Percentiles rank a stretch among this genome's conserved stretches.
Evolutionary conservation across 2,113 vertebrate species (phyloP).

Genomic region (human (Homo sapiens)): GRCh38 chr2:183767501-183768000

Average conservation of each 20-base stretch:
- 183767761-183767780: neutral
- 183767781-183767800: constrained; percentile 53
- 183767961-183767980: too few relatives aligned
- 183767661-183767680: neutral
- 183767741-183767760: neutral
- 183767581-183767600: neutral
- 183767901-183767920: neutral
- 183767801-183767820: neutral
- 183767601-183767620: neutral
- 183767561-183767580: neutral
- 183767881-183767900: neutral
- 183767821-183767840: neutral
- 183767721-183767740: neutral
- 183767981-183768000: neutral
- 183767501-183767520: neutral
- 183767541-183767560: neutral
- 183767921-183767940: neutral
- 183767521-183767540: neutral
- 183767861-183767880: neutral
- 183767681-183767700: neutral
- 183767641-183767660: neutral
- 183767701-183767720: neutral
- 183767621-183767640: neutral
- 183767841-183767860: neutral
- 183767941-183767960: neutral